Conservation (phyloP, 2,797 vertebrate species). For the Megalops cyprinoides region DNA sequence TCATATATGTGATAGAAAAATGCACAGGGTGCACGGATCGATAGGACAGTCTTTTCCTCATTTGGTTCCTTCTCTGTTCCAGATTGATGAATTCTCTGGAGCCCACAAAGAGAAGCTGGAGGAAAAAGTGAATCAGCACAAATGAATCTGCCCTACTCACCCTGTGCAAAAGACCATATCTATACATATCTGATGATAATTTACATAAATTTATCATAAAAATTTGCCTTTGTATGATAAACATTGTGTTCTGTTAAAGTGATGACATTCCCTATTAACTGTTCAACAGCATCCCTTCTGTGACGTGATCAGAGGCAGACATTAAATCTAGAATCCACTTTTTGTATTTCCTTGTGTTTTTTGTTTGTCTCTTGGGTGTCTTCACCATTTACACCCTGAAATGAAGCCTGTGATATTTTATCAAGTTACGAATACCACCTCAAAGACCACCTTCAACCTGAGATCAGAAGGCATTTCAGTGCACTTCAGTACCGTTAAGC, state of each 20-base stretch:
- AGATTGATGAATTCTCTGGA: conserved; percentile 86
- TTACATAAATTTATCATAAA: not conserved
- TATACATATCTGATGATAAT: no score
- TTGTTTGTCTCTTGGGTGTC: not conserved
- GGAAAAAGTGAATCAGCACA: conserved; percentile 57
- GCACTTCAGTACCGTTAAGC: not conserved
- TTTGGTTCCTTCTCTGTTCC: conserved; percentile 53
- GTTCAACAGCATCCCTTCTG: not conserved
- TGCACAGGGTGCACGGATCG: no score
- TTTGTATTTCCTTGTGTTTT: not conserved
- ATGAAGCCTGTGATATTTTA: not conserved
- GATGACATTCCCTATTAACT: not conserved
- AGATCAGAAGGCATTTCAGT: no score
- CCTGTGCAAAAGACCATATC: conserved; percentile 20
- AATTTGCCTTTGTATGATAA: conserved; percentile 23
- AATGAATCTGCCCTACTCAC: conserved; percentile 25
- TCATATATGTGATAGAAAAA: no score
- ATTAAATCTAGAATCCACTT: not conserved
- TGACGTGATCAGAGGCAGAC: not conserved
- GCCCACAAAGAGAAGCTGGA: conserved; percentile 73
- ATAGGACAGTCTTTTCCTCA: no score
- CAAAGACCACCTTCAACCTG: no score
- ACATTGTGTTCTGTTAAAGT: not conserved
- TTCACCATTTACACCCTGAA: not conserved
- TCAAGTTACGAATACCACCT: no score